phyloP scores from a whole-genome alignment of 2,797 vertebrate genomes.

The Dendrocincla tyrannina region DNA sequence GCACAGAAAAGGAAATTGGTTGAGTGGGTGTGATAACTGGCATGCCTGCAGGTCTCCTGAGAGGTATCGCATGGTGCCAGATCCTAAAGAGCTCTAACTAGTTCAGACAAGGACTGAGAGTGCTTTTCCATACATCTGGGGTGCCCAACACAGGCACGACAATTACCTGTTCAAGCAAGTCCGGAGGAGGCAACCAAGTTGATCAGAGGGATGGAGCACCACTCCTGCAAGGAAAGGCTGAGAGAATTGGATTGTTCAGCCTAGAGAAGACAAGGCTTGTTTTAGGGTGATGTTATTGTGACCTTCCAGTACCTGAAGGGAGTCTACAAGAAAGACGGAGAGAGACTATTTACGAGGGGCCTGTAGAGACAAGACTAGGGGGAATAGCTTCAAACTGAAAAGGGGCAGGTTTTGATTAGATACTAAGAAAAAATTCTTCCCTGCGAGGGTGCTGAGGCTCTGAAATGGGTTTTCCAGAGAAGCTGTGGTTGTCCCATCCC shows the following conservation, averaged over 20 bases:
- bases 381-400: background rate
- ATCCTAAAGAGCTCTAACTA: background rate
- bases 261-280: background rate
- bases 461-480: background rate
- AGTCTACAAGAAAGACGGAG: background rate
- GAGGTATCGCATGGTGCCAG: rapidly evolving
- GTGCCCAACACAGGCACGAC: background rate
- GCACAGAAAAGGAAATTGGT: background rate
- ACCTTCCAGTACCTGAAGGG: background rate
- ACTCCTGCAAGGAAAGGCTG: background rate
- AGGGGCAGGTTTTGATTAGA: background rate
- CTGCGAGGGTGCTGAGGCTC: background rate
- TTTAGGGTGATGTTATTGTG: background rate
- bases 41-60: background rate
- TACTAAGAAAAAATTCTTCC: background rate
- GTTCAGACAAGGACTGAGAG: background rate
- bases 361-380: background rate
- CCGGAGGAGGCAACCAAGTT: background rate
- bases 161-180: too few species aligned
- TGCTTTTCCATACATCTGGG: background rate
- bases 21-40: background rate
- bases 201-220: background rate
- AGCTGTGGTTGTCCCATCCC: background rate
- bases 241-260: background rate
- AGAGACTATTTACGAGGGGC: background rate